These are phyloP conservation scores for Drosophila sordidula DNA, from an alignment of 2,888 invertebrate genomes.

Conservation along the genomic window DNA sequence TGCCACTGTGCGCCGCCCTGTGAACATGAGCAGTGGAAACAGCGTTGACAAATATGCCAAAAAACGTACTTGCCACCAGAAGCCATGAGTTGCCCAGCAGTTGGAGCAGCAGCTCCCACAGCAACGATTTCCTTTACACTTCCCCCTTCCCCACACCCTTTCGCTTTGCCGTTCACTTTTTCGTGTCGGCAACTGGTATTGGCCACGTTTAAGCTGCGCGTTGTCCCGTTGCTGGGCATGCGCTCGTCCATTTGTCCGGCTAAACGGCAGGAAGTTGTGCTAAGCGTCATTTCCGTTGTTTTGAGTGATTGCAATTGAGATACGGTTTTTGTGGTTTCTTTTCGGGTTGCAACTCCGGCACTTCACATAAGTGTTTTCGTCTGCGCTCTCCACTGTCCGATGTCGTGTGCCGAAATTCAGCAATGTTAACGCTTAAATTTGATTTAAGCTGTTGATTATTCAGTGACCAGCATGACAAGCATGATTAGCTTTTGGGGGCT, in stretches of 20 bases:
- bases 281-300: slow-evolving; percentile 82
- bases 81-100: slow-evolving; percentile 55
- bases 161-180: slow-evolving; percentile 1
- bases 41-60: slow-evolving; percentile 79
- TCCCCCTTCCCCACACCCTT: not conserved
- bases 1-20: slow-evolving; percentile 7
- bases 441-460: slow-evolving; percentile 31
- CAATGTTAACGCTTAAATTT: slow-evolving; percentile 32
- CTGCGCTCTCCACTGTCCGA: slow-evolving; percentile 7
- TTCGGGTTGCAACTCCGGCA: slow-evolving; percentile 16
- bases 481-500: not conserved
- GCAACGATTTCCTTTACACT: slow-evolving; percentile 1
- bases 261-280: slow-evolving; percentile 78
- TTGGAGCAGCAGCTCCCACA: slow-evolving; percentile 5
- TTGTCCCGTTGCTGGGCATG: slow-evolving; percentile 57
- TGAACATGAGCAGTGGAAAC: slow-evolving; percentile 59
- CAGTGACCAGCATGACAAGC: not conserved
- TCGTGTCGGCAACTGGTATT: slow-evolving; percentile 24
- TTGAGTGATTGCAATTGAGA: slow-evolving; percentile 83
- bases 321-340: slow-evolving; percentile 76
- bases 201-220: slow-evolving; percentile 64
- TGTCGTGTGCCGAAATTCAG: slow-evolving; percentile 25
- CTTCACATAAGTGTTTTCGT: slow-evolving; percentile 31
- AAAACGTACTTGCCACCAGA: slow-evolving; percentile 37
- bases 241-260: slow-evolving; percentile 55